phyloP scores from a whole-genome alignment of 2,888 invertebrate genomes.

The Notocelia uddmanniana region DNA sequence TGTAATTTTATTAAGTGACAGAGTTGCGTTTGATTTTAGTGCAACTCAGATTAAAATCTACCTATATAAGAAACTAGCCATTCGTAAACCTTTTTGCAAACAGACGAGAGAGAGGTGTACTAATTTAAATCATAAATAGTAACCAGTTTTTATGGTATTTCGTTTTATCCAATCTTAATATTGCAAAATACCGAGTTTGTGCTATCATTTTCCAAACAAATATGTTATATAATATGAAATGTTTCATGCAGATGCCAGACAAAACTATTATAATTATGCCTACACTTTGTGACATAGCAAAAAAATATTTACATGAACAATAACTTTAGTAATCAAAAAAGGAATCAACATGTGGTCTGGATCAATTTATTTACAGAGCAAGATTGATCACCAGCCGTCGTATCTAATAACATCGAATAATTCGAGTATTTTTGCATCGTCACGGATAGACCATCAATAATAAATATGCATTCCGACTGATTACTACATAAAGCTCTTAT shows the following conservation, averaged over 20 bases:
- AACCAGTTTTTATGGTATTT: background rate
- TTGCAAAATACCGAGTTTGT: too few relatives aligned
- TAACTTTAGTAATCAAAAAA: conserved; percentile 37
- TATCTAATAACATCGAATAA: conserved; percentile 57
- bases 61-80: too few relatives aligned
- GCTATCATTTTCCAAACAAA: too few relatives aligned
- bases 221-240: too few relatives aligned
- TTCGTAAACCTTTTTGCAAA: too few relatives aligned
- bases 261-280: background rate
- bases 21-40: too few relatives aligned
- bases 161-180: background rate
- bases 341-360: conserved; percentile 52
- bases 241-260: too few relatives aligned
- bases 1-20: too few relatives aligned
- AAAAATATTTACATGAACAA: background rate
- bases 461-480: conserved; percentile 50
- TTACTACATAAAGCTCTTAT: conserved; percentile 1
- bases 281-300: background rate
- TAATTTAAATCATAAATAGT: too few relatives aligned
- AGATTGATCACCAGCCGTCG: conserved; percentile 54
- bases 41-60: too few relatives aligned
- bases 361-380: conserved; percentile 52
- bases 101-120: too few relatives aligned
- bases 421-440: conserved; percentile 55
- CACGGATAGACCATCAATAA: conserved; percentile 58